phyloP scores from a whole-genome alignment of 2,888 invertebrate species.

The Gari tellinella region DNA sequence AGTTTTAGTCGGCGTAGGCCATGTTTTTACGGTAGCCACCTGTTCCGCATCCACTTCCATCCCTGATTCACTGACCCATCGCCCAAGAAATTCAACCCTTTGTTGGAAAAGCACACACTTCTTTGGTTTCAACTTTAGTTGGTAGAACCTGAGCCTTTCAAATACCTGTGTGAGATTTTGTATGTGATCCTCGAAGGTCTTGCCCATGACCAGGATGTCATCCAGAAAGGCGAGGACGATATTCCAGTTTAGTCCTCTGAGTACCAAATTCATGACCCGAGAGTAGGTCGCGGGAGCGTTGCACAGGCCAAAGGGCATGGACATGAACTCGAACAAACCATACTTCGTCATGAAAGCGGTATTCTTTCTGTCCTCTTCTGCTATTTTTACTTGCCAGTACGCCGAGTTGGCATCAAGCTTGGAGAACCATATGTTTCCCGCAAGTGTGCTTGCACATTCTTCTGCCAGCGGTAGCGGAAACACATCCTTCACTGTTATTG shows the following conservation, averaged over 20 bases:
- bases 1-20: constrained; percentile 47
- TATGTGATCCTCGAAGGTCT: constrained; percentile 22
- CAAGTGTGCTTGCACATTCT: constrained; percentile 49
- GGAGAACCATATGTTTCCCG: constrained; percentile 45
- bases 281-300: constrained; percentile 30
- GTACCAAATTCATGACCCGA: constrained; percentile 39
- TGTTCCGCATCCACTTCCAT: constrained; percentile 16
- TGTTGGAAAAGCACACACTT: constrained; percentile 41
- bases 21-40: constrained; percentile 26
- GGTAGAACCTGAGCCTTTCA: constrained; percentile 37
- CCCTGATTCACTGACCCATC: constrained; percentile 20
- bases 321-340: constrained; percentile 15
- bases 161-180: constrained; percentile 33
- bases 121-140: constrained; percentile 49
- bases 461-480: constrained; percentile 51
- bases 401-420: constrained; percentile 50
- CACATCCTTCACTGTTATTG: constrained; percentile 43
- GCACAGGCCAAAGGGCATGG: constrained; percentile 18
- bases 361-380: constrained; percentile 38
- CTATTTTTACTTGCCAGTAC: constrained; percentile 46
- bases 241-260: constrained; percentile 46
- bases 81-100: constrained; percentile 44
- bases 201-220: constrained; percentile 47
- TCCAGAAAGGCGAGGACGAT: constrained; percentile 48
- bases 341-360: constrained; percentile 27